Base-by-base conservation (phyloP, 2,113 vertebrate genomes). In the Geococcyx californianus region DNA sequence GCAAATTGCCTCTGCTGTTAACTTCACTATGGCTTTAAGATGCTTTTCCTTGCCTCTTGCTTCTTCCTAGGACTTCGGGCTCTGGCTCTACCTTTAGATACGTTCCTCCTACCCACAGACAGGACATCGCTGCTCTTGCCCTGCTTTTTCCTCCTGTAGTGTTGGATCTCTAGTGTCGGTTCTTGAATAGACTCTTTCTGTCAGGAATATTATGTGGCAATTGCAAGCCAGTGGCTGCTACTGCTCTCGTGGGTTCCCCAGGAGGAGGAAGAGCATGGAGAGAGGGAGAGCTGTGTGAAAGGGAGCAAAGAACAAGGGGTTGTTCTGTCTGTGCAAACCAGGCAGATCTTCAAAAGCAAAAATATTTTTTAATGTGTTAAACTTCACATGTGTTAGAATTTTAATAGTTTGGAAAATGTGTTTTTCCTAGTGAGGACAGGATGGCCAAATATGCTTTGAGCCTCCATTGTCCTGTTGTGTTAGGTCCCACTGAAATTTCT, bases 1-100 rank as follows among this genome's bases (percentile, higher is more conserved):
- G 94, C 96, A 96, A 95, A 97, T 97, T 96, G 91, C 90, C 59
- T 93, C 67, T 94, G 82, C 90, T 86, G 87, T 88, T 94, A 95
- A 89, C 76, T 94, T 95, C 87, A 81, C 85, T 96, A 12, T 3
- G 0, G 56, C 83, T 96, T 95, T 93, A 94, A 95, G 94, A 94
- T 87, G 86, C 89, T 97, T 94, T 96, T 68, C 54, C 68, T 93
- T 7, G 42, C 89, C 63, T 90, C 52, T 70, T 88, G 68, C 63
- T 38, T 68, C 64, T 79, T 82, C 54, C 67, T 66, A 25, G 29
- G 36, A 26, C 40, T 95, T 89, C 0, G 3, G 33, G 72, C 59
- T 69, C 44, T 83, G 79, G 58, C 64, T 88, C 26, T 96, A 74
- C 72, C 82, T 87, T 62, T 38, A 62, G 69, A 24, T 87, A 26